Conservation (phyloP, 2,113 vertebrate species). For the Oophaga pumilio region DNA sequence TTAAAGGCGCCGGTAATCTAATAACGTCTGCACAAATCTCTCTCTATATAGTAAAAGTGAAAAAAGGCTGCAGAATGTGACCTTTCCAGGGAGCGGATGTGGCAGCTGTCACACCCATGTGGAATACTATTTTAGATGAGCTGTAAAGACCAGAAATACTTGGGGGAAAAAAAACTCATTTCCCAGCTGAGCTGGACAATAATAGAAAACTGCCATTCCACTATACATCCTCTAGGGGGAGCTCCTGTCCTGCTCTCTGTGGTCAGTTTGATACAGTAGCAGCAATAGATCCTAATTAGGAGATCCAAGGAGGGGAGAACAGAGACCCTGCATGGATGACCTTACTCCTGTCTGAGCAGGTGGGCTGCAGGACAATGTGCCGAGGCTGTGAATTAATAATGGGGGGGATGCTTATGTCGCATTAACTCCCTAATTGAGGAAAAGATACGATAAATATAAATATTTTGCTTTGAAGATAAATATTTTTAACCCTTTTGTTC, state of each 20-base stretch:
- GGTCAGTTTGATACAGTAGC: background rate
- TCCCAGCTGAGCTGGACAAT: background rate
- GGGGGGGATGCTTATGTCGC: background rate
- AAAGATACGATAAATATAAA: background rate
- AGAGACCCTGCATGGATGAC: conserved; percentile 7
- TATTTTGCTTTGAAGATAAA: background rate
- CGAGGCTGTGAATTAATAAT: background rate
- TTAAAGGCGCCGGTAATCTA: background rate
- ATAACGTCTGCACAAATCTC: too few species aligned
- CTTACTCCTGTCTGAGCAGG: background rate
- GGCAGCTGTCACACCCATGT: background rate
- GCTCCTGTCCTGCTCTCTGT: background rate
- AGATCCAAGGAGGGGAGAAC: conserved; percentile 3
- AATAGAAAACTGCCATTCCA: conserved; percentile 6
- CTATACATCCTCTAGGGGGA: background rate
- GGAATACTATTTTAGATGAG: background rate
- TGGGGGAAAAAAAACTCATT: background rate
- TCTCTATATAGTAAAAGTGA: background rate
- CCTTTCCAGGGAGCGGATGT: background rate
- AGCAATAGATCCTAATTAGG: conserved; percentile 28
- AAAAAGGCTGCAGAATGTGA: background rate
- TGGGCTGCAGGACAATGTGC: background rate
- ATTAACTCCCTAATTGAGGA: background rate
- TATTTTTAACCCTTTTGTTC: background rate
- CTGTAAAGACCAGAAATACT: background rate